phyloP scores from a whole-genome alignment of 2,797 vertebrate species.

The Buceros bicornis region DNA sequence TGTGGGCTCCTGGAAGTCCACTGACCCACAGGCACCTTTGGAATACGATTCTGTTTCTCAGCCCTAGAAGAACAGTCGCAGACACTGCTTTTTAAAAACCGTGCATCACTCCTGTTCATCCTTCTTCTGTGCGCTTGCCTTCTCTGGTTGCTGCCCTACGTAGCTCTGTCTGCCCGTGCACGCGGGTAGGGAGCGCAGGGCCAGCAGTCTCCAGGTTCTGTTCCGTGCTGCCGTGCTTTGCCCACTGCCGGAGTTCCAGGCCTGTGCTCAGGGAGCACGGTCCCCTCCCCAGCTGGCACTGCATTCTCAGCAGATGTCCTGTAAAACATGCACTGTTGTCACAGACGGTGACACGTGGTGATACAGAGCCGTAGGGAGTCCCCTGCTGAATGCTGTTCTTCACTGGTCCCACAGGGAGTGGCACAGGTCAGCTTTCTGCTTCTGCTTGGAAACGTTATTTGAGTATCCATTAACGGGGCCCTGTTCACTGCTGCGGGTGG shows the following conservation, averaged over 20 bases:
- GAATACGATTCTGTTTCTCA: background rate
- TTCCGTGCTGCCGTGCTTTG: background rate
- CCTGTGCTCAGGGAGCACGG: background rate
- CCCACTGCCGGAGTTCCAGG: background rate
- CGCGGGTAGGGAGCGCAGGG: background rate
- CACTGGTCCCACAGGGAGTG: background rate
- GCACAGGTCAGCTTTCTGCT: background rate
- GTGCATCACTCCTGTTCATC: background rate
- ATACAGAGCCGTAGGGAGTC: background rate
- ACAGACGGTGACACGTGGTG: background rate
- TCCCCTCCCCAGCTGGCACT: background rate
- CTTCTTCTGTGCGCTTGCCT: background rate
- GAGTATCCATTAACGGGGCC: background rate
- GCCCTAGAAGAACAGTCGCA: background rate
- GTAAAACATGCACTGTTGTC: rapidly evolving
- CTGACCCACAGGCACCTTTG: background rate
- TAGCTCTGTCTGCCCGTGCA: background rate
- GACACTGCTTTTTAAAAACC: background rate
- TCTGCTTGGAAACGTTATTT: background rate
- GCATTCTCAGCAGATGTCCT: background rate
- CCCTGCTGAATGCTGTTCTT: background rate
- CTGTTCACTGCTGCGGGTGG: background rate
- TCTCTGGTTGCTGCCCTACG: background rate
- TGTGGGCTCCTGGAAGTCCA: background rate
- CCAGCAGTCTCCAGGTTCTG: background rate